These are phyloP conservation scores for Cyprinus carpio DNA, from an alignment of 2,113 vertebrate species.

Conservation along the genomic window DNA sequence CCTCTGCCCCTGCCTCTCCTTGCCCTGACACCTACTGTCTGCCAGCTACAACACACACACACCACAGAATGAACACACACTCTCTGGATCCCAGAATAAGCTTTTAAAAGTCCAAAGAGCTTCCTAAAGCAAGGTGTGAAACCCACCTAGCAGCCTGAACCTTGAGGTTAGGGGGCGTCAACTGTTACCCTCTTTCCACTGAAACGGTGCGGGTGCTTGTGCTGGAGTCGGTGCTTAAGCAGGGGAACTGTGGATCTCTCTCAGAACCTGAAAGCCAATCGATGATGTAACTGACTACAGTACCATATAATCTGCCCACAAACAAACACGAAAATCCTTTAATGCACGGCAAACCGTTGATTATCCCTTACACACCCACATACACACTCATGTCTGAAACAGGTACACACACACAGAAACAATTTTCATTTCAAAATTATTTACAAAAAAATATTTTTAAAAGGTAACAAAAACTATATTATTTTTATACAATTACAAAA, in stretches of 20 bases:
- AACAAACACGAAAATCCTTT: not conserved
- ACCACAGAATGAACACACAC: constrained; percentile 11
- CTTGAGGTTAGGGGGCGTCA: not conserved
- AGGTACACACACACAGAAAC: too few species aligned
- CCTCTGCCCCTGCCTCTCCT: constrained; percentile 50
- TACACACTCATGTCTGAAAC: too few species aligned
- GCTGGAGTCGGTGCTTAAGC: not conserved
- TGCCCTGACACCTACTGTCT: constrained; percentile 46
- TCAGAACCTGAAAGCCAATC: not conserved
- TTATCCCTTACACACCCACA: too few species aligned
- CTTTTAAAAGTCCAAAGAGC: constrained; percentile 80
- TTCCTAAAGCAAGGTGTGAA: constrained; percentile 68
- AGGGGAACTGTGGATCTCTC: not conserved
- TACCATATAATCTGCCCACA: not conserved
- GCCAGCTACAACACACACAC: constrained; percentile 31
- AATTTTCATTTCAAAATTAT: too few species aligned
- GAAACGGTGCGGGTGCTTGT: not conserved
- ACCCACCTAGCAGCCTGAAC: constrained; percentile 4
- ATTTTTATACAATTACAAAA: too few species aligned
- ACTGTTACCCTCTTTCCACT: not conserved
- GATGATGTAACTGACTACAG: constrained; percentile 2
- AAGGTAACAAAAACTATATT: too few species aligned
- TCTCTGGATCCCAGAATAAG: constrained; percentile 62
- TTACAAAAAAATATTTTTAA: too few species aligned
- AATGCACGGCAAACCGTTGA: too few species aligned